These are phyloP conservation scores for Schlechtendalia chinensis DNA, from an alignment of 1,140 invertebrate species.

Conservation along the genomic window DNA sequence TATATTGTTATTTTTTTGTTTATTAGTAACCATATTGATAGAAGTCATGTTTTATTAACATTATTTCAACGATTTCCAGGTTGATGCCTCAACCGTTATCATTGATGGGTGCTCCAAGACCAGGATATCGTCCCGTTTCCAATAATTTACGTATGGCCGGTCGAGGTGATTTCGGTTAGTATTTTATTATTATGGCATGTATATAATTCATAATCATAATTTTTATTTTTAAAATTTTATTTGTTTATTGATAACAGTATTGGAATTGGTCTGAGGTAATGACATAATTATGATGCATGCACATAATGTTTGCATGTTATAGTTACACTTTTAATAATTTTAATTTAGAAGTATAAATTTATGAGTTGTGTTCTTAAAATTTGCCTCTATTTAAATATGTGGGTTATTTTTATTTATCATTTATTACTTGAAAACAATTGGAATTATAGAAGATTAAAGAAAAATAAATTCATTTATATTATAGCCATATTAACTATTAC, in stretches of 20 bases:
- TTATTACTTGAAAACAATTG: not conserved
- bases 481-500: not conserved
- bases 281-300: slow-evolving; percentile 45
- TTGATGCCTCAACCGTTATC: slow-evolving; percentile 65
- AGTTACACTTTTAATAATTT: not conserved
- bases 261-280: slow-evolving; percentile 49
- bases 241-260: slow-evolving; percentile 48
- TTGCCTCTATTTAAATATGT: not conserved
- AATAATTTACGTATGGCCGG: slow-evolving; percentile 71
- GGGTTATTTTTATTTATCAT: not conserved
- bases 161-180: slow-evolving; percentile 84
- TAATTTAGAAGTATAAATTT: not conserved
- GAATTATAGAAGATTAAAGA: not conserved
- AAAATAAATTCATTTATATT: not conserved
- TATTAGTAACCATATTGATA: not conserved
- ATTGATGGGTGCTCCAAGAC: slow-evolving; percentile 56
- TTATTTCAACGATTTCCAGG: slow-evolving; percentile 65
- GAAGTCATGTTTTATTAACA: slow-evolving; percentile 56
- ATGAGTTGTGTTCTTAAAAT: not conserved
- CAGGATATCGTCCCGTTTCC: slow-evolving; percentile 53
- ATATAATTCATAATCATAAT: slow-evolving; percentile 24
- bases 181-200: slow-evolving; percentile 30
- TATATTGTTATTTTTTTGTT: not conserved
- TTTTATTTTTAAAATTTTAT: slow-evolving; percentile 37
- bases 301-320: slow-evolving; percentile 23